Conservation (phyloP, 2,888 invertebrate genomes). For the Muscina levida region DNA sequence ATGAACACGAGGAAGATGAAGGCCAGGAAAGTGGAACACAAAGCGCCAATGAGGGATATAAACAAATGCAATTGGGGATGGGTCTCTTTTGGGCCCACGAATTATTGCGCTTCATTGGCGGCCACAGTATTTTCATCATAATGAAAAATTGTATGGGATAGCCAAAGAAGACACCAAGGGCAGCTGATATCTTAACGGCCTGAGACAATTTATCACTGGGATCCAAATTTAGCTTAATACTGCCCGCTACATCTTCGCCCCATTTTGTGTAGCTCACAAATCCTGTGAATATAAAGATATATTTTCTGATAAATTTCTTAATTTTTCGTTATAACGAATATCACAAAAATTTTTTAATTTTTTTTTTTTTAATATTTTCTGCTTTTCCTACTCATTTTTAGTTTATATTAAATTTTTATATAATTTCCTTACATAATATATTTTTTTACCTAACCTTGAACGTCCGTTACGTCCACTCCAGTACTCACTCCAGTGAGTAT, state of each 20-base stretch:
- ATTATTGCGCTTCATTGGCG: conserved; percentile 82
- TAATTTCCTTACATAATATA: too few relatives aligned
- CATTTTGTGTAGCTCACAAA: conserved; percentile 93
- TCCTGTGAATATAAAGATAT: conserved; percentile 90
- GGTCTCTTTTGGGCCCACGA: conserved; percentile 82
- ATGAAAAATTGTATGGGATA: conserved; percentile 99
- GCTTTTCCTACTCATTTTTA: too few relatives aligned
- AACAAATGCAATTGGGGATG: conserved; percentile 90
- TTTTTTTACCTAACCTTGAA: too few relatives aligned
- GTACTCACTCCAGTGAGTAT: too few relatives aligned
- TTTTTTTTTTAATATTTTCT: too few relatives aligned
- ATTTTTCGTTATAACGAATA: too few relatives aligned
- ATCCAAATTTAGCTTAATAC: conserved; percentile 93
- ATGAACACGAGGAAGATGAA: conserved; percentile 93
- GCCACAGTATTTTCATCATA: conserved; percentile 94
- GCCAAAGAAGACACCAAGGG: conserved; percentile 91
- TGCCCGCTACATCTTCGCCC: conserved; percentile 90
- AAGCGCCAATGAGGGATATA: conserved; percentile 94
- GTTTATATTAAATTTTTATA: too few relatives aligned
- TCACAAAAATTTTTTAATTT: too few relatives aligned
- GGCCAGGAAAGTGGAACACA: conserved; percentile 93
- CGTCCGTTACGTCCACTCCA: too few relatives aligned
- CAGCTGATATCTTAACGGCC: conserved; percentile 90
- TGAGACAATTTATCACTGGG: conserved; percentile 83
- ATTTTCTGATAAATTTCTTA: too few relatives aligned